Conservation (phyloP, 2,113 vertebrate genomes). For the Xiphophorus hellerii region DNA sequence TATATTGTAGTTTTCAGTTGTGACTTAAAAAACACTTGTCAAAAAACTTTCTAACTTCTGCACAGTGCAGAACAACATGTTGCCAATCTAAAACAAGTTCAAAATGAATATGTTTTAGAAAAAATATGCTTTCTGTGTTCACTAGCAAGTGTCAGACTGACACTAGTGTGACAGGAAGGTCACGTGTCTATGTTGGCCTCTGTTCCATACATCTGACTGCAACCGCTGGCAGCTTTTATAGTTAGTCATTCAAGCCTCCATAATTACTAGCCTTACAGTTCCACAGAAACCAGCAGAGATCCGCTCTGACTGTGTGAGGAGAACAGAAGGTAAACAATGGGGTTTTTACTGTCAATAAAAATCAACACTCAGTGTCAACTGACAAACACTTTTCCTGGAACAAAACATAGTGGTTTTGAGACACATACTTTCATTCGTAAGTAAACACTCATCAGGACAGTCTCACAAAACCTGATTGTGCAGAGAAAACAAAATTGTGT, state of each 20-base stretch:
- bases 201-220: constrained; percentile 13
- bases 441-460: constrained; percentile 29
- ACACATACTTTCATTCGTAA: constrained; percentile 28
- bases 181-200: background rate
- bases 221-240: constrained; percentile 20
- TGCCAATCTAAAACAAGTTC: too few species aligned
- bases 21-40: too few species aligned
- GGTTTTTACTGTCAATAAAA: constrained; percentile 47
- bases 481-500: constrained; percentile 12
- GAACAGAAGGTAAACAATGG: constrained; percentile 37
- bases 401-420: constrained; percentile 53
- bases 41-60: too few species aligned
- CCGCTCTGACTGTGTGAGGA: constrained; percentile 5
- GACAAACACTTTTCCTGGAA: constrained; percentile 50
- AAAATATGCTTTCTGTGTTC: background rate
- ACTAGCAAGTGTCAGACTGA: background rate
- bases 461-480: constrained; percentile 5
- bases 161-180: constrained; percentile 1
- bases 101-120: too few species aligned
- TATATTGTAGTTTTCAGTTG: too few species aligned
- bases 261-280: constrained; percentile 53
- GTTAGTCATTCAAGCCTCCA: constrained; percentile 42
- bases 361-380: constrained; percentile 22
- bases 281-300: constrained; percentile 38
- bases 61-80: too few species aligned